phyloP scores from a whole-genome alignment of 2,888 invertebrate genomes.

The Dryadula phaetusa region DNA sequence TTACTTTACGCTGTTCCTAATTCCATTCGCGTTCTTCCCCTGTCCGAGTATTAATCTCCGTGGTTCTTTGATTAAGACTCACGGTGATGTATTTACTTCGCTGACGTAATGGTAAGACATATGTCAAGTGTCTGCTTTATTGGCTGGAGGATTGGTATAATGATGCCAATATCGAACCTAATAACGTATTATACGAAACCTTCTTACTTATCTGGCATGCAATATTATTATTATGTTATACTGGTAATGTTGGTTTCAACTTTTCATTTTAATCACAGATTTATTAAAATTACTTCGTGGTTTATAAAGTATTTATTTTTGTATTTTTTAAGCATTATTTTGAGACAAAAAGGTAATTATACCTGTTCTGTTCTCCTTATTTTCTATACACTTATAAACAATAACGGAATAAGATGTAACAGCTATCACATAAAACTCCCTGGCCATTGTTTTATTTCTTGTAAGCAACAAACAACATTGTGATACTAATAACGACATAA shows the following conservation, averaged over 20 bases:
- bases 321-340: no score
- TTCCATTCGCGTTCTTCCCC: constrained; percentile 52
- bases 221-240: constrained; percentile 11
- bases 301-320: no score
- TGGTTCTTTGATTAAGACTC: constrained; percentile 78
- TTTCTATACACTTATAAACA: no score
- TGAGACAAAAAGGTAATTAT: no score
- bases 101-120: constrained; percentile 81
- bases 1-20: constrained; percentile 47
- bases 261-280: neutral
- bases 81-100: constrained; percentile 81
- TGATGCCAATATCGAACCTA: constrained; percentile 65
- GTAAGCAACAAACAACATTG: neutral
- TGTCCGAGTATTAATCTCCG: constrained; percentile 78
- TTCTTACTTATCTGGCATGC: neutral
- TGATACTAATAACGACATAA: neutral
- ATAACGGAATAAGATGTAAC: no score
- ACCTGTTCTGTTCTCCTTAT: no score
- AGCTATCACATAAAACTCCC: no score
- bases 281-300: no score
- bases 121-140: constrained; percentile 82
- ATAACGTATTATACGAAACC: constrained; percentile 28
- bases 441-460: no score
- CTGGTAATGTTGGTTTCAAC: neutral
- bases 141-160: constrained; percentile 78